phyloP scores from a whole-genome alignment of 2,797 vertebrate species.

The Telmatherina bonti region DNA sequence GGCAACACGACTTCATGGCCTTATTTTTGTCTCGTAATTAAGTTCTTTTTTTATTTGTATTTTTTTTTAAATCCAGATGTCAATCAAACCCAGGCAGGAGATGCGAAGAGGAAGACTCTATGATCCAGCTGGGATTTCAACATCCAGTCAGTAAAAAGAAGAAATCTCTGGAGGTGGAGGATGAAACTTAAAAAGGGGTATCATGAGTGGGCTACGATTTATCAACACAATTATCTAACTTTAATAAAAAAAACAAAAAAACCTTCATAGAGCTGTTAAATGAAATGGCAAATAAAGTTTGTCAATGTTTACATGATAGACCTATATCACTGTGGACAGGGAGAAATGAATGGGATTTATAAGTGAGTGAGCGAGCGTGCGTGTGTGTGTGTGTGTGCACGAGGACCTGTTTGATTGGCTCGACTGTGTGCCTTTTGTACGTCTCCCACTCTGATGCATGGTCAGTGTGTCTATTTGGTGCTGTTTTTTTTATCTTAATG shows the following conservation, averaged over 20 bases:
- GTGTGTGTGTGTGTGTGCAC: background rate
- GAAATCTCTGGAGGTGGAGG: conserved; percentile 18
- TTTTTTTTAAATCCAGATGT: conserved; percentile 84
- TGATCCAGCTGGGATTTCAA: conserved; percentile 80
- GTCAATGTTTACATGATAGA: conserved; percentile 85
- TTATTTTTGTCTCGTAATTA: conserved; percentile 1
- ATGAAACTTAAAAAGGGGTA: conserved; percentile 16
- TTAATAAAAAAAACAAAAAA: conserved; percentile 42
- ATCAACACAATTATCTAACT: conserved; percentile 41
- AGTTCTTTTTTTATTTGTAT: conserved; percentile 22
- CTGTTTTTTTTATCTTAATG: conserved; percentile 80
- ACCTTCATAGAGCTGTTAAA: conserved; percentile 69
- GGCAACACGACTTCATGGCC: conserved; percentile 48
- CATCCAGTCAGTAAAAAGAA: background rate
- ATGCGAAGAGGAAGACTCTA: conserved; percentile 93
- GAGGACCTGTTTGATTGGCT: conserved; percentile 17
- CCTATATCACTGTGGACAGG: conserved; percentile 85
- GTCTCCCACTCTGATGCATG: conserved; percentile 80
- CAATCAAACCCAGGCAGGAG: conserved; percentile 95
- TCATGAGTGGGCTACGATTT: conserved; percentile 29
- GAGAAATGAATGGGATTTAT: conserved; percentile 59
- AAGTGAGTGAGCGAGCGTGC: conserved; percentile 10
- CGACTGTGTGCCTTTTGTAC: conserved; percentile 62
- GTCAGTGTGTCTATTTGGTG: conserved; percentile 82
- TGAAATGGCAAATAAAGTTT: conserved; percentile 63